phyloP scores from a whole-genome alignment of 1,140 invertebrate species.

The Drosophila lini region DNA sequence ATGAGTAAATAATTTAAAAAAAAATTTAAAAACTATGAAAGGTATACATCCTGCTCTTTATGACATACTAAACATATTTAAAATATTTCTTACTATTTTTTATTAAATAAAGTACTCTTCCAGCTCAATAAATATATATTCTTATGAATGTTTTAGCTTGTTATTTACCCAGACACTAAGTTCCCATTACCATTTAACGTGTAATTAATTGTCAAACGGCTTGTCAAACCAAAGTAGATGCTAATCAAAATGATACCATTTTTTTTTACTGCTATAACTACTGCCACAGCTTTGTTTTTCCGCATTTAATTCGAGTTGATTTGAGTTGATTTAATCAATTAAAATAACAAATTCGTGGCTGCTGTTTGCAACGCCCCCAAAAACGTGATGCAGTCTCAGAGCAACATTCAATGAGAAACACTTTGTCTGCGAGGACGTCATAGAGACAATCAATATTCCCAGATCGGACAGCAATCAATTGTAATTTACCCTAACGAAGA shows the following conservation, averaged over 20 bases:
- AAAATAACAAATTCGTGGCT: constrained; percentile 40
- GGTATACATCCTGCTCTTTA: not conserved
- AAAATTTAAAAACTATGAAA: too few relatives aligned
- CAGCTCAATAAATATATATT: not conserved
- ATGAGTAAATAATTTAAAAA: not conserved
- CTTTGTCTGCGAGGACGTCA: constrained; percentile 25
- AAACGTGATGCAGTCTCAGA: constrained; percentile 19
- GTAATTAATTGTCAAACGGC: constrained; percentile 3
- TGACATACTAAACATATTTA: not conserved
- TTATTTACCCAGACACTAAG: not conserved
- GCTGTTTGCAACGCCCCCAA: constrained; percentile 18
- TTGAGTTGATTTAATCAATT: constrained; percentile 45
- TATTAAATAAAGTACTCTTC: too few relatives aligned
- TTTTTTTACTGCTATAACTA: constrained; percentile 10
- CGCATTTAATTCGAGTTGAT: constrained; percentile 24
- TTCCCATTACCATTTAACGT: constrained; percentile 2
- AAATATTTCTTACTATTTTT: too few relatives aligned
- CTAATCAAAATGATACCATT: constrained; percentile 33
- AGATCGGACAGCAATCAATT: constrained; percentile 35
- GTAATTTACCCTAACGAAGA: not conserved
- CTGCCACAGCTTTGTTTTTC: constrained; percentile 31
- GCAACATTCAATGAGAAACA: constrained; percentile 25
- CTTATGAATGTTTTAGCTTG: not conserved
- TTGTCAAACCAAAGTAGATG: not conserved
- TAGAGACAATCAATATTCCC: constrained; percentile 36